Base-by-base conservation (phyloP, 2,888 invertebrate genomes). In the Drosophila koepferae region DNA sequence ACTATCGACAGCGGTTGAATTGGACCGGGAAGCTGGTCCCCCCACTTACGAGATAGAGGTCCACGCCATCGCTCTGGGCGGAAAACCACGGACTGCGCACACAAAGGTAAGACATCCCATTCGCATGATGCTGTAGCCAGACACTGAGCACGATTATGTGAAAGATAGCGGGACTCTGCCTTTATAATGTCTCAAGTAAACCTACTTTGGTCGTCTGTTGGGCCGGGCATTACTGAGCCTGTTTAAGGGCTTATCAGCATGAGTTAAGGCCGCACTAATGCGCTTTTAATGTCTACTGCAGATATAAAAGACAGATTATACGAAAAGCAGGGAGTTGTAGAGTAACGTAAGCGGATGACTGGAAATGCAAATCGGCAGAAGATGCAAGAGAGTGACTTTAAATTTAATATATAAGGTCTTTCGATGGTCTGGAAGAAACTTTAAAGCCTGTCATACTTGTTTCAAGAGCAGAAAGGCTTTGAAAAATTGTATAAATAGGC, bases 41-140 rank as follows among this genome's bases (percentile, higher is more conserved):
- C 96, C 96, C 90, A 95, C 95, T 83, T 98, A 97, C 93, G 96
- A 96, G 91, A 95, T 98, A 80, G 97, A 97, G 92, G 96, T 98
- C 71, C 96, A 96, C 92, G 98, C 97, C 61, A 96, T 98, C 81
- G 96, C 96, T 63, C 94, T 96, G 71, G 96, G 95, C 81, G 95
- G 96, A 70, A 94, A 94, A 67, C 95, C 97, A 28, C 95, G 95
- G 92, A 97, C 97, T 61, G 95, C 97, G 53, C 96, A 95, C 89
- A 97, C 97, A 91, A 97, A 97, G 97, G 98, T 98, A 94, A 95
- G 95, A 89, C 16, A 72, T 49, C 38, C 38, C 40, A 41, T 41
- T 51, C 31, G 18, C 16, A 46, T 20, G 51, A 43, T 53, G 23
- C 40, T 48, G 38, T n/a, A 23, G 18, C 36, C 49, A 60, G 31